Conservation (phyloP, 1,140 invertebrate genomes). For the Drosophila subpulchrella region DNA sequence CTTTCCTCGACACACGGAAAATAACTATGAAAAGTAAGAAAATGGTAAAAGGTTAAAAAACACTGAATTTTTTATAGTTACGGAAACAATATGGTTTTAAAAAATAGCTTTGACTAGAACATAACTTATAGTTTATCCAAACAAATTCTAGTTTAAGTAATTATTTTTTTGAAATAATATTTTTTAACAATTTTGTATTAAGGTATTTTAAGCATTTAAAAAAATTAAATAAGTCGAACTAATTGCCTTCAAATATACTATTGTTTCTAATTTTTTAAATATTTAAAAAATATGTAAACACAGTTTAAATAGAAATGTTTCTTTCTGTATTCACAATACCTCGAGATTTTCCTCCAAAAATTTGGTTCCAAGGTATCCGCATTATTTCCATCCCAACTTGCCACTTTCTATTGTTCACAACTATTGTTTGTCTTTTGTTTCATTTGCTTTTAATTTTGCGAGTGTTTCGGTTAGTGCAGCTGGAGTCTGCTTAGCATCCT, state of each 20-base stretch:
- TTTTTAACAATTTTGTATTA: no score
- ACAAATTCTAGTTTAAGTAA: no score
- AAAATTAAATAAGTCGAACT: no score
- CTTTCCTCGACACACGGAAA: slow-evolving; percentile 2
- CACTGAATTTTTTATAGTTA: no score
- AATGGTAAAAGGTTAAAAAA: not conserved
- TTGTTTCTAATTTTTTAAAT: no score
- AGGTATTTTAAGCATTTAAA: no score
- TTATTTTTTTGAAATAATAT: no score
- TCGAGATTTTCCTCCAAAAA: not conserved
- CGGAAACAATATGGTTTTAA: no score
- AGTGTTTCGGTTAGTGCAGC: slow-evolving; percentile 67
- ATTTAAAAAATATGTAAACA: no score
- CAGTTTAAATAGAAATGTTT: no score
- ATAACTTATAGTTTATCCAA: not conserved
- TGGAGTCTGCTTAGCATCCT: slow-evolving; percentile 56
- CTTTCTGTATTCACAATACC: not conserved
- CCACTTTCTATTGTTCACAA: slow-evolving; percentile 30
- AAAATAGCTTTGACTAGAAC: no score
- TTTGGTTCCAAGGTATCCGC: slow-evolving; percentile 16
- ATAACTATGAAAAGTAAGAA: not conserved
- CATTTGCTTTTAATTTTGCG: slow-evolving; percentile 75
- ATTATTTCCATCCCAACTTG: slow-evolving; percentile 8
- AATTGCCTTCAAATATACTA: no score
- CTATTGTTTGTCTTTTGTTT: slow-evolving; percentile 68